Base-by-base conservation (phyloP, 2,888 invertebrate genomes). In the Zaprionus bogoriensis region DNA sequence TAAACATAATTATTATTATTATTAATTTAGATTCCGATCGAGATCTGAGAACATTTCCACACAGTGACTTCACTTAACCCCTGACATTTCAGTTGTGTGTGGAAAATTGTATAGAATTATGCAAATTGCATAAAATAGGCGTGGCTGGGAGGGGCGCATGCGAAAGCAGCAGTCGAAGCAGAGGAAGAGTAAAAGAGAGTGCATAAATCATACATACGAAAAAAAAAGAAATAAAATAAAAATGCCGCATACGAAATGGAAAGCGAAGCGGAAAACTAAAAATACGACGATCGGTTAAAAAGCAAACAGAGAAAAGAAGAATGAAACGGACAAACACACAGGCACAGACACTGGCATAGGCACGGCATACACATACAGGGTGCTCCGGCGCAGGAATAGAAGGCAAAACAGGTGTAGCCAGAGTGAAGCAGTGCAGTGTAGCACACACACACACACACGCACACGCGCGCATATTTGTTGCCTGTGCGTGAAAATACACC, bases 231-330 rank as follows among this genome's bases (percentile, higher is more conserved):
- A 12, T 44, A 68, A 68, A 42, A 39, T 27, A 28, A 38, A 60
- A 46, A 50, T 38, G 62, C 61, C 51, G 66, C 54, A 66, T 60
- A 59, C 36, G 48, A 46, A 77, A 79, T 52, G 19, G 51, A 66
- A 69, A 58, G 57, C 61, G 20, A 61, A 80, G 50, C 65, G 64
- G 64, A 73, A 60, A 81, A 65, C 78, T 77, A 75, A 75, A 79
- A 81, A 75, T 78, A 78, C 20, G 20, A 23, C 58, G 83, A 78
- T 81, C 79, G 55, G 51, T 67, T 54, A 41, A 60, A 52, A 57
- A 53, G 48, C 32, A 52, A 47, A 48, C 23, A 14, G 41, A 41
- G 44, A 36, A n/a, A 7, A 19, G 55, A 36, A 54, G 53, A 39
- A 54, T 45, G 14, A 41, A 12, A 7, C n/a, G 3, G 17, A 23